A percentile compares a stretch with the other conserved stretches of the same genome.
Conservation (phyloP, 2,797 vertebrate genomes). For the Girardinus metallicus region DNA sequence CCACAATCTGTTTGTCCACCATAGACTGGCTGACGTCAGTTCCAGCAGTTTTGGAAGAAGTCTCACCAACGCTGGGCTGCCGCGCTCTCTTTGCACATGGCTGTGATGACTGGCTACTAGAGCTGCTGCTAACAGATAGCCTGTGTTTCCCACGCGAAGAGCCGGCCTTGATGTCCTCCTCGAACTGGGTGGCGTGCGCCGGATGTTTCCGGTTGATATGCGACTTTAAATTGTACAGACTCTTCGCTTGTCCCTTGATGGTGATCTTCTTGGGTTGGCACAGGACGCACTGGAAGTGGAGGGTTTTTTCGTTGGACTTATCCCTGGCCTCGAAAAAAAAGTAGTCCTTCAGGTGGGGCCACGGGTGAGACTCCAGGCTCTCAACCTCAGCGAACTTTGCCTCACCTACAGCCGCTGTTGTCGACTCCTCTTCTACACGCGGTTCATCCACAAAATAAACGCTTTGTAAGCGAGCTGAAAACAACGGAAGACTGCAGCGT, state of each 20-base stretch:
- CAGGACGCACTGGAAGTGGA: conserved; percentile 1
- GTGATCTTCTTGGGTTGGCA: background rate
- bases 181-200: background rate
- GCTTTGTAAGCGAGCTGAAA: conserved; percentile 1
- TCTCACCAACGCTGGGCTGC: background rate
- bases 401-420: background rate
- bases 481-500: background rate
- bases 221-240: background rate
- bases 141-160: background rate
- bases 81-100: background rate
- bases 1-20: background rate
- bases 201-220: background rate
- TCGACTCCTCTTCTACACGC: background rate
- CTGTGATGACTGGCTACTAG: background rate
- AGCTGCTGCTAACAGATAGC: background rate
- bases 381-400: background rate
- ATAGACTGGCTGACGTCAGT: background rate
- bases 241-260: background rate
- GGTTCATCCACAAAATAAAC: background rate
- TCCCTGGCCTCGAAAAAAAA: background rate
- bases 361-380: background rate
- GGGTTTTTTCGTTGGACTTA: background rate
- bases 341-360: conserved; percentile 2
- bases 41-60: background rate
- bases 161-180: background rate